Evolutionary conservation across 2,113 vertebrate genomes (phyloP), one percentile per base, ranked within the genome.

Genomic region (Dasyurus viverrinus): DNA sequence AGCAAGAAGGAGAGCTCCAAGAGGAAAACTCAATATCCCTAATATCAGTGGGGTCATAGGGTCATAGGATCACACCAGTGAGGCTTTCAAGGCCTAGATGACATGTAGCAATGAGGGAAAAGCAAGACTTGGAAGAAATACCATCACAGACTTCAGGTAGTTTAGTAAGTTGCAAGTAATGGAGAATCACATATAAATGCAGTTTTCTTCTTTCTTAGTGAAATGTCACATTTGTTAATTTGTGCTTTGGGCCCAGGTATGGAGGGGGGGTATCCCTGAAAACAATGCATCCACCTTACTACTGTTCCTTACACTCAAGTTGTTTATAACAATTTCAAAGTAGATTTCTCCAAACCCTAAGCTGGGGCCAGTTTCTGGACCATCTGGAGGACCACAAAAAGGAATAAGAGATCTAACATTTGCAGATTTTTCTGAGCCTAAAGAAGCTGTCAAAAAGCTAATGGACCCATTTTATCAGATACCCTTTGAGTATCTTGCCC

Each of bases 1-100:
- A 92, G 92, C 10, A 91, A 48, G 25, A 92, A 48, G n/a, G 7
- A 76, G 76, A 90, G 27, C 47, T 57, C 94, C 36, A 55, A 95
- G 3, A n/a, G 46, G 89, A 50, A 47, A 93, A 93, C 47, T n/a
- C 55, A 68, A 68, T 12, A 68, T 68, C 60, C 60, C 60, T 30
- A 68, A 36, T 24, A 68, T 36, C 30, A 3, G 1, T 36, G 1
- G 60, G 12, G 30, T 68, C 30, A 36, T 36, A 36, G 30, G 30
- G 30, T 68, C 60, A 68, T 68, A 47, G 47, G 47, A 47, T 47
- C 47, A 47, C 47, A 3, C 30, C 60, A 68, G 27, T 30, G 11
- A 68, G 76, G 89, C 6, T 25, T 53, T 93, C 90, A 90, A 42
- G 53, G 89, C 60, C 27, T 90, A 95, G 84, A 91, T n/a, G 46